phyloP scores from a whole-genome alignment of 2,797 vertebrate species.

The Gallirallus australis region DNA sequence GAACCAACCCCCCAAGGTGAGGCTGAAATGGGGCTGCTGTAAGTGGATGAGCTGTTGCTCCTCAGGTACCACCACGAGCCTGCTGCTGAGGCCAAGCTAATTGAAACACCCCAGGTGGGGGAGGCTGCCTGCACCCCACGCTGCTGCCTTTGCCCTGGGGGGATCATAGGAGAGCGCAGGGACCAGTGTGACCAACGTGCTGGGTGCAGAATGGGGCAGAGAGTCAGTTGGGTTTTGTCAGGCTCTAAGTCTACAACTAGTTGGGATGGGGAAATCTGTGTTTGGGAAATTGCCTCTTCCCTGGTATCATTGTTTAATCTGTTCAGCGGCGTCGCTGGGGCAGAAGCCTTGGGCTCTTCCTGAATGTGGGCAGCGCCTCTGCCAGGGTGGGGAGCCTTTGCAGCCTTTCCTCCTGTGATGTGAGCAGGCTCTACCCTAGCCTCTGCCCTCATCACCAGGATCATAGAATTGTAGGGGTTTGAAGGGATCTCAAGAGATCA shows the following conservation, averaged over 20 bases:
- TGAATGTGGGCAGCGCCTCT: neutral
- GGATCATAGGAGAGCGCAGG: neutral
- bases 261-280: neutral
- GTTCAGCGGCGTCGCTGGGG: neutral
- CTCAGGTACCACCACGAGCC: neutral
- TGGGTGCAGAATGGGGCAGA: neutral
- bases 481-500: no score
- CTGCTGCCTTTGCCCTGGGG: neutral
- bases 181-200: neutral
- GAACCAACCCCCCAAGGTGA: neutral
- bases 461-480: no score
- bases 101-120: rapidly evolving
- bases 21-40: neutral
- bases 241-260: neutral
- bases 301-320: neutral
- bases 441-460: neutral
- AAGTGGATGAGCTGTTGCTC: neutral
- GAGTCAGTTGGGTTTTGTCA: neutral
- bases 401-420: rapidly evolving
- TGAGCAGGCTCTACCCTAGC: neutral
- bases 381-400: neutral
- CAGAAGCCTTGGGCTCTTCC: neutral
- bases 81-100: neutral
- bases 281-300: neutral
- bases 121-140: neutral